phyloP scores from a whole-genome alignment of 2,888 invertebrate species.

The Perizoma affinitatum region DNA sequence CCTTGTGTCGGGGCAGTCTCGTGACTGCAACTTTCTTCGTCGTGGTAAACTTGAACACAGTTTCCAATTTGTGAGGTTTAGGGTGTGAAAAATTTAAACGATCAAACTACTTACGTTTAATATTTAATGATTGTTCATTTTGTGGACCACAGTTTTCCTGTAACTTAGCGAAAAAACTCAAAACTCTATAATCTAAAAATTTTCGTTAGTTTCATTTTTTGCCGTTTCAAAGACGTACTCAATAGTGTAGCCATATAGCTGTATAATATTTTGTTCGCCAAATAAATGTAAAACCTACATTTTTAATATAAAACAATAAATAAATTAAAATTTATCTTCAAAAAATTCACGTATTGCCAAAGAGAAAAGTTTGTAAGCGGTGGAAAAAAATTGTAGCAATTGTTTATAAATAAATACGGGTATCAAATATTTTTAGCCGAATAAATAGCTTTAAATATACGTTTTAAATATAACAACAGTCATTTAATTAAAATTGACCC shows the following conservation, averaged over 20 bases:
- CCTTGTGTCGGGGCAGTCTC: constrained; percentile 44
- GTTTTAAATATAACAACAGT: background rate
- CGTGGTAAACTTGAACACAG: constrained; percentile 40
- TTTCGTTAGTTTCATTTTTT: background rate
- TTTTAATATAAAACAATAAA: too few species aligned
- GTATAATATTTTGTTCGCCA: too few species aligned
- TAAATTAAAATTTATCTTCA: too few species aligned
- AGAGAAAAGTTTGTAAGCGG: too few species aligned
- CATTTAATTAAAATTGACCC: constrained; percentile 3
- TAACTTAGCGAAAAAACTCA: background rate
- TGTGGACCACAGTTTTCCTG: constrained; percentile 1
- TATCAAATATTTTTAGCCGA: too few species aligned
- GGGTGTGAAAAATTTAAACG: constrained; percentile 2
- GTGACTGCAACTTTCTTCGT: constrained; percentile 74
- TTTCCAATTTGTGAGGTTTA: constrained; percentile 32
- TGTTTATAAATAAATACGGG: too few species aligned
- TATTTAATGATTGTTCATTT: background rate
- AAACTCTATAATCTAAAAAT: background rate
- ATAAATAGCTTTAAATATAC: too few species aligned
- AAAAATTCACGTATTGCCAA: too few species aligned
- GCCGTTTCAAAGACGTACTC: too few species aligned
- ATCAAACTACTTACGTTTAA: background rate
- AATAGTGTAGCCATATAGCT: too few species aligned
- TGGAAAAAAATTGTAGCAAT: too few species aligned
- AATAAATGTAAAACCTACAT: too few species aligned